Conservation (phyloP, 23 tunicate species). For the Halocynthia roretzi region DNA sequence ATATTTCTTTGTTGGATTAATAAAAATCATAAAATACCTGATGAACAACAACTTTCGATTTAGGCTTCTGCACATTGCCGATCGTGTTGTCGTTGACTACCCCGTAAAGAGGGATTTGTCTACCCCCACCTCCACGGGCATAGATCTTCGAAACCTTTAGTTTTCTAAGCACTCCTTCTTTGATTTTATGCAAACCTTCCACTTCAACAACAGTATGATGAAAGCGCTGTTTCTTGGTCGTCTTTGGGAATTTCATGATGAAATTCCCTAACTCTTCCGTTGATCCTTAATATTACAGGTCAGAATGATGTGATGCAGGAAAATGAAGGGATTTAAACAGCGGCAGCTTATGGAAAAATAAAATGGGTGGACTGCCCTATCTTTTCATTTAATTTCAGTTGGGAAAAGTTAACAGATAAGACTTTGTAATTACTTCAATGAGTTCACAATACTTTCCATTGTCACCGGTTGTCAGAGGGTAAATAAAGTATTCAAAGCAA, state of each 20-base stretch:
- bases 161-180: conserved; percentile 57
- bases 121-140: conserved; percentile 14
- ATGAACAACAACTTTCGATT: conserved; percentile 65
- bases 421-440: no score
- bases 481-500: background rate
- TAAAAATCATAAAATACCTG: conserved; percentile 61
- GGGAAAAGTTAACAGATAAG: no score
- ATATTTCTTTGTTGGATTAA: no score
- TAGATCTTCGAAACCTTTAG: conserved; percentile 28
- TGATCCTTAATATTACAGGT: conserved; percentile 45
- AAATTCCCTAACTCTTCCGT: conserved; percentile 78
- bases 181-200: conserved; percentile 72
- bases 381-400: no score
- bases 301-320: no score
- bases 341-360: no score
- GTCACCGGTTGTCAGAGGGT: background rate
- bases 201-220: conserved; percentile 53
- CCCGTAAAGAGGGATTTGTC: conserved; percentile 38
- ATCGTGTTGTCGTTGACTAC: conserved; percentile 20
- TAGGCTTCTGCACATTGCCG: conserved; percentile 26
- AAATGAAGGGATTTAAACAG: no score
- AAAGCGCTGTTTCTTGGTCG: conserved; percentile 24
- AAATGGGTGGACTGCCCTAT: background rate
- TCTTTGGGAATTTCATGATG: conserved; percentile 47
- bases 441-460: background rate